These are phyloP conservation scores for Aethina tumida DNA, from an alignment of 1,140 invertebrate species.

Conservation along the genomic window DNA sequence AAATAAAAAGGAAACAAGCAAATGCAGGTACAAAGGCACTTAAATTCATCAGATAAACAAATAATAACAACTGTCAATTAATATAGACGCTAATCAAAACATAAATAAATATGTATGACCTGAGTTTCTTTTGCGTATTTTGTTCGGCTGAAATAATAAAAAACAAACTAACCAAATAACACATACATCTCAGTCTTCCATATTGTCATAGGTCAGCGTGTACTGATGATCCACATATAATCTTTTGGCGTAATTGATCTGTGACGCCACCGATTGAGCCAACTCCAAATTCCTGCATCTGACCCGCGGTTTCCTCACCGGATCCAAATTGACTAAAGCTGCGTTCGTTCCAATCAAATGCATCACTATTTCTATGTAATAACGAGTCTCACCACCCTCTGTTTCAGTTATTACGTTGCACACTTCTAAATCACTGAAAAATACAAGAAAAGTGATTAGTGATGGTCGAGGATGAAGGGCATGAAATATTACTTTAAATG, in stretches of 20 bases:
- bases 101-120: no score
- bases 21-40: no score
- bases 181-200: conserved; percentile 36
- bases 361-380: conserved; percentile 72
- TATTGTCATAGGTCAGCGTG: conserved; percentile 36
- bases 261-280: conserved; percentile 62
- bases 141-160: no score
- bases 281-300: conserved; percentile 70
- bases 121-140: no score
- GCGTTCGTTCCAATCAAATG: conserved; percentile 42
- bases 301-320: conserved; percentile 63
- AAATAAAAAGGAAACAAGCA: no score
- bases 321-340: conserved; percentile 38
- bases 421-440: conserved; percentile 47
- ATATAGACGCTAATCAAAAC: no score
- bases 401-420: conserved; percentile 45
- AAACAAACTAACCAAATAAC: no score
- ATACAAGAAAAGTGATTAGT: no score
- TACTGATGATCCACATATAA: conserved; percentile 71
- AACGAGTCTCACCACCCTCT: conserved; percentile 39
- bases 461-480: conserved; percentile 1
- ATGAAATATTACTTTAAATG: conserved; percentile 44
- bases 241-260: conserved; percentile 75
- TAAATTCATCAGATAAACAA: no score
- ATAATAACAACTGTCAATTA: no score